Percentiles rank a stretch among this genome's conserved stretches.
phyloP scores from a whole-genome alignment of 2,888 invertebrate genomes.

The Chironomus tentans region DNA sequence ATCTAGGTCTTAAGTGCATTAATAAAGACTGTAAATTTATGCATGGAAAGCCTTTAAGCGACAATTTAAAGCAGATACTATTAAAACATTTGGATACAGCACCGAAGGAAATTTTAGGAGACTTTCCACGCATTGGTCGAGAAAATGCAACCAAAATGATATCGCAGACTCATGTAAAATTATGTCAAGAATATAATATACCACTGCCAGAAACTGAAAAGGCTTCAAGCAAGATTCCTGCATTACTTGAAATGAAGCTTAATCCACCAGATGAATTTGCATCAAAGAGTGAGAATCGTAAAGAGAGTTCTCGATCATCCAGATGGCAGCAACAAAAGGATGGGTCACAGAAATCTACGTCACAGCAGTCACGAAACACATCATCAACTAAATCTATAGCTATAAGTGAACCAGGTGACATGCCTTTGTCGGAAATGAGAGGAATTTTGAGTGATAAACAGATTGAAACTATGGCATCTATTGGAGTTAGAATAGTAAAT shows the following conservation, averaged over 20 bases:
- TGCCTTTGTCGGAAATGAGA: slow-evolving; percentile 45
- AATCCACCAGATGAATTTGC: slow-evolving; percentile 33
- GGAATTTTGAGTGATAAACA: slow-evolving; percentile 49
- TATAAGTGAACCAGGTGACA: not conserved
- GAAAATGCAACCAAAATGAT: slow-evolving; percentile 57
- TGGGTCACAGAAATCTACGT: not conserved
- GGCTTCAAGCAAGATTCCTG: slow-evolving; percentile 34
- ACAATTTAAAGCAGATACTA: slow-evolving; percentile 57
- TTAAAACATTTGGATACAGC: slow-evolving; percentile 78
- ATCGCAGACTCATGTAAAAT: slow-evolving; percentile 44
- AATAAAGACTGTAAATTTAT: slow-evolving; percentile 88
- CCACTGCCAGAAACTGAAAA: slow-evolving; percentile 34
- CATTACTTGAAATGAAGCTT: slow-evolving; percentile 39
- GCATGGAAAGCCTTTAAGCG: slow-evolving; percentile 77
- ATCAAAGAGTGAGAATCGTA: not conserved
- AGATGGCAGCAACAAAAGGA: slow-evolving; percentile 33
- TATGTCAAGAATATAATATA: slow-evolving; percentile 42
- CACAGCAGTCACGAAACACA: slow-evolving; percentile 31
- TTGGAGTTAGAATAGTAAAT: slow-evolving; percentile 53
- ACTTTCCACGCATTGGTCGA: slow-evolving; percentile 72
- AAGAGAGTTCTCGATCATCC: slow-evolving; percentile 36
- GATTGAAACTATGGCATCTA: slow-evolving; percentile 49
- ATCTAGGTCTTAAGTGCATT: slow-evolving; percentile 81
- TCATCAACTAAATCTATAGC: slow-evolving; percentile 24
- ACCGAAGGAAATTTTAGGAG: slow-evolving; percentile 84